phyloP scores from a whole-genome alignment of 1,140 invertebrate genomes.

The Scaptodrosophila lebanonensis region DNA sequence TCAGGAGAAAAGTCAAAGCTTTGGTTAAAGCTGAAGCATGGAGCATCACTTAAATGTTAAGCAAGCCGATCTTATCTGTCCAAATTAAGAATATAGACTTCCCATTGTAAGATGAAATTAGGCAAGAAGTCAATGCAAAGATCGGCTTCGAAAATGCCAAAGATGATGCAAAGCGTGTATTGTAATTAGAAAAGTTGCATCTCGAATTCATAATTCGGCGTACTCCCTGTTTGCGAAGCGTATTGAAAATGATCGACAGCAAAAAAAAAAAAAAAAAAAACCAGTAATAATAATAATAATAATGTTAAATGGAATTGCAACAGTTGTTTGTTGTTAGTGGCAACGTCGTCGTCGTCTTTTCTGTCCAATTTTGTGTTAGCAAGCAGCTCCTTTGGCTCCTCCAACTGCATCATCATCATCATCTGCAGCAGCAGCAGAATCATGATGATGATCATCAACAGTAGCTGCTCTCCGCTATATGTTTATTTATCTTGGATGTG shows the following conservation, averaged over 20 bases:
- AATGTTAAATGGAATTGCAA: conserved; percentile 72
- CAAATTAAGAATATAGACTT: too few species aligned
- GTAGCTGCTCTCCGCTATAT: neutral
- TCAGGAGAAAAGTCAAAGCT: too few species aligned
- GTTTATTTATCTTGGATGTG: conserved; percentile 62
- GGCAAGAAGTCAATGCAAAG: too few species aligned
- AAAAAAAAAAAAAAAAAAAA: too few species aligned
- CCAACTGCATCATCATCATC: neutral
- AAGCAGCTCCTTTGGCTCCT: neutral
- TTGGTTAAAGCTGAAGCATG: too few species aligned
- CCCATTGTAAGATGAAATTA: too few species aligned
- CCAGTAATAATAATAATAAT: conserved; percentile 42
- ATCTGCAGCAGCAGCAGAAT: neutral
- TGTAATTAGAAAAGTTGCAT: too few species aligned
- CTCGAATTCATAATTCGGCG: too few species aligned
- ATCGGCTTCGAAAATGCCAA: too few species aligned
- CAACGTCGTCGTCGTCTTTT: conserved; percentile 27
- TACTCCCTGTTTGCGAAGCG: neutral
- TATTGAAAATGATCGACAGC: conserved; percentile 24
- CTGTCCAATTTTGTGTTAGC: neutral
- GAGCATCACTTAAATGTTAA: too few species aligned
- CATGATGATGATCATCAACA: neutral
- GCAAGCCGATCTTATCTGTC: too few species aligned
- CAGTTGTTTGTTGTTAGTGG: conserved; percentile 73
- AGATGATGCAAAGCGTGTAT: too few species aligned